Evolutionary conservation across 1,140 invertebrate genomes (phyloP).

Genomic region (Alviniconcha marisindica): DNA sequence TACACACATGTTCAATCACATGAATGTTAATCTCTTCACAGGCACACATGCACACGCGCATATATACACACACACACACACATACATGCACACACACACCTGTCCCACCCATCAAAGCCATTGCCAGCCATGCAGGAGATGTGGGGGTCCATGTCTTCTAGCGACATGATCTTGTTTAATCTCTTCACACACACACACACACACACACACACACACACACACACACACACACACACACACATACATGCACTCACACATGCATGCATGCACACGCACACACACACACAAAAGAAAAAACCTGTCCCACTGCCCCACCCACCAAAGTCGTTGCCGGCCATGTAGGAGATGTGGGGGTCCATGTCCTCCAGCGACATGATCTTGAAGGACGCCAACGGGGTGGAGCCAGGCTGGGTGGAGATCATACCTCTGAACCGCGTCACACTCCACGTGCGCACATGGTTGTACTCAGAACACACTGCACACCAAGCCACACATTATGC

Average conservation of each 20-base stretch:
- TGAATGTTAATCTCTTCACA: too few relatives aligned
- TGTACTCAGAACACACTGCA: constrained; percentile 95
- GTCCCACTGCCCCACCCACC: constrained; percentile 74
- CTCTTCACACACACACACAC: too few relatives aligned
- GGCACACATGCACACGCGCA: too few relatives aligned
- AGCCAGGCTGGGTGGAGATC: constrained; percentile 98
- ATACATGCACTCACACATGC: too few relatives aligned
- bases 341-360: constrained; percentile 86
- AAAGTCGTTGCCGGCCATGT: constrained; percentile 88
- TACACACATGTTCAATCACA: too few relatives aligned
- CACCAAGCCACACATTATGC: too few relatives aligned
- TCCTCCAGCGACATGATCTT: constrained; percentile 95
- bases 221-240: too few relatives aligned
- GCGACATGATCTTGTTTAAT: constrained; percentile 92
- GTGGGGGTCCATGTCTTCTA: constrained; percentile 89
- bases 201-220: too few relatives aligned
- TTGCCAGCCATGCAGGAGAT: constrained; percentile 86
- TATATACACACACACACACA: too few relatives aligned
- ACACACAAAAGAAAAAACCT: too few relatives aligned
- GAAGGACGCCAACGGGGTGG: constrained; percentile 96
- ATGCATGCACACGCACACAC: too few relatives aligned
- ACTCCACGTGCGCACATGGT: constrained; percentile 97
- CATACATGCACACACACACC: too few relatives aligned
- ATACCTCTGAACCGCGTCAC: constrained; percentile 94
- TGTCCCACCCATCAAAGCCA: constrained; percentile 82